Evolutionary conservation across 2,797 vertebrate species (phyloP), one percentile per base, ranked within the genome.

Genomic region (Fistularia commersonii): DNA sequence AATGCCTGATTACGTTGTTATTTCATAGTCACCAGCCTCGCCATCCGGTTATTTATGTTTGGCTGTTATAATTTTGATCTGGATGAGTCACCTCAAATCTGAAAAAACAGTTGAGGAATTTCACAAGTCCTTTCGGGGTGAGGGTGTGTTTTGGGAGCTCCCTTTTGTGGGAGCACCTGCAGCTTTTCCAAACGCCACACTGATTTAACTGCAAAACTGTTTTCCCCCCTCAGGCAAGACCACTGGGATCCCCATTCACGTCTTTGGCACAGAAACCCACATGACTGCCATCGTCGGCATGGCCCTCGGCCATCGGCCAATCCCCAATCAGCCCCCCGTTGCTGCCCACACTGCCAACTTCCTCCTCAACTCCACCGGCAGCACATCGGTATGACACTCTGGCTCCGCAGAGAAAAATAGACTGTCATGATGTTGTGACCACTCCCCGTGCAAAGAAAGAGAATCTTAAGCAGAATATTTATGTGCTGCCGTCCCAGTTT

Each of bases 241-340:
- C 38, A 99, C 96, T 0, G 96, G 97, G 32, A 98, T 99, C 82
- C 97, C 97, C 46, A 98, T 99, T 81, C 93, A 99, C 0, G 97
- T 99, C 6, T 99, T 99, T 51, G 97, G 97, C 72, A 99, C 97
- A 0, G 97, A 99, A 77, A 99, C 97, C 0, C 97, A 99, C 85
- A 99, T 99, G 97, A 99, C 97, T 0, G 96, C 96, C 1, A 99
- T 99, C 1, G 97, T 99, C 35, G 97, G 97, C 68, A 99, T 99
- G 97, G 97, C 97, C 0, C 87, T 99, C 1, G 97, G 97, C 52
- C 93, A 95, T 57, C 87, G 93, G 6, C 93, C 95, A 2, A 96
- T 99, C 80, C 95, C 96, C 64, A 95, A 94, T 80, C 91, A 95
- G 74, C 96, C 96, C 0, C 95, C 95, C 0, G 89, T 90, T 0